Base-by-base conservation (phyloP, 2,888 invertebrate species). In the Clanis bilineata region DNA sequence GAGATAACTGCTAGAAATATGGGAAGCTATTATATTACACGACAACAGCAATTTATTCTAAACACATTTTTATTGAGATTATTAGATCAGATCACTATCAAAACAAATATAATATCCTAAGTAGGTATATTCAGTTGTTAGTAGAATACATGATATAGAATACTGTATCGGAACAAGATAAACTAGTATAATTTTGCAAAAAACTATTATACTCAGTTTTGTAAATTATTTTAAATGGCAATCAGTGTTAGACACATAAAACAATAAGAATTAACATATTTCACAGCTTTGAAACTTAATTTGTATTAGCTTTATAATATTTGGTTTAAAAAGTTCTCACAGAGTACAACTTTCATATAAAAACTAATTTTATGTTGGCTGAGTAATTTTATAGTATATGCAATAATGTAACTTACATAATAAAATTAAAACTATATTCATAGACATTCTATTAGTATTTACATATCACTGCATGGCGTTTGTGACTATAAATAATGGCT, bases 401-500 rank as follows among this genome's bases (percentile, higher is more conserved):
- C 9, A 51, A 32, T 3, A 47, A 47, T 7, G 2, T 18, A 51
- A 32, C 28, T 41, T 41, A 41, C 6, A 41, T 7, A n/a, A 23
- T 9, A 51, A 9, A 28, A 28, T 1, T 5, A 23, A 21, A 18
- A 23, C 32, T 43, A 43, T 32, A 18, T 25, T 28, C 44, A 18
- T 28, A 44, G 43, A 43, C n/a, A n/a, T n/a, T 18, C 12, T 56
- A 39, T 41, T 28, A 47, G n/a, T 47, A 47, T 15, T 47, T n/a
- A 25, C 1, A 51, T 18, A 18, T 51, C 18, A 51, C n/a, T 32
- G 51, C 18, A 51, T 28, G 28, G 47, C 28, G 66, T 70, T 70
- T 68, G 65, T 58, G 59, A 69, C 65, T 59, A 69, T 71, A 57
- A 41, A 56, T 73, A 70, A 70, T 63, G 71, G 67, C 71, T 82